Conservation (phyloP, 2,888 invertebrate genomes). For the Leucania comma region DNA sequence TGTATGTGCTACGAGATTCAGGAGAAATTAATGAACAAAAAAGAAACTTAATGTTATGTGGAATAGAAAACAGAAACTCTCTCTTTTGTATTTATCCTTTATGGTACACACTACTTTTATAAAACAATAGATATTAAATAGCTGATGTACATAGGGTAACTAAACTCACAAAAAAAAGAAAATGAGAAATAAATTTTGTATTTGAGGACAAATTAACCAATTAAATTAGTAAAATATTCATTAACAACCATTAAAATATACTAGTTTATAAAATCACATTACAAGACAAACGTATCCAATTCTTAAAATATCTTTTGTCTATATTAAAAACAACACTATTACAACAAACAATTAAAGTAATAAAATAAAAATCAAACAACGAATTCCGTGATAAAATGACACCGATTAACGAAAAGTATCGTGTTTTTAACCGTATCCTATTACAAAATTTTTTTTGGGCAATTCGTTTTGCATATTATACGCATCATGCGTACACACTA, state of each 20-base stretch:
- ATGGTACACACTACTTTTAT: too few relatives aligned
- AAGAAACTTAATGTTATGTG: too few relatives aligned
- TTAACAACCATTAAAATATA: not conserved
- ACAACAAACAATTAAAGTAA: not conserved
- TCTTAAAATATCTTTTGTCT: not conserved
- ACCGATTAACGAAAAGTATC: conserved; percentile 11
- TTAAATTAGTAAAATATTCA: not conserved
- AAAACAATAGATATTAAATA: too few relatives aligned
- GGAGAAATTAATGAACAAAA: too few relatives aligned
- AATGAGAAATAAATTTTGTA: too few relatives aligned
- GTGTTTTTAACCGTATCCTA: conserved; percentile 21
- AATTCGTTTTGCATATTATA: conserved; percentile 52
- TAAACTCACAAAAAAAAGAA: too few relatives aligned
- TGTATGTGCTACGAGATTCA: too few relatives aligned
- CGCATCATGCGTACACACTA: too few relatives aligned
- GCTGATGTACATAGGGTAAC: too few relatives aligned
- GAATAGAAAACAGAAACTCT: too few relatives aligned
- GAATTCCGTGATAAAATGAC: conserved; percentile 24
- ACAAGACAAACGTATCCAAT: not conserved
- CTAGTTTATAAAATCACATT: not conserved
- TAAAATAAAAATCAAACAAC: conserved; percentile 13
- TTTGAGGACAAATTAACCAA: too few relatives aligned
- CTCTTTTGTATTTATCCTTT: too few relatives aligned
- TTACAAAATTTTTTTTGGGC: conserved; percentile 38
- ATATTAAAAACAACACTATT: not conserved